A percentile compares a stretch with the other conserved stretches of the same genome.
phyloP scores from a whole-genome alignment of 2,113 vertebrate species.

The Petroica traversi region DNA sequence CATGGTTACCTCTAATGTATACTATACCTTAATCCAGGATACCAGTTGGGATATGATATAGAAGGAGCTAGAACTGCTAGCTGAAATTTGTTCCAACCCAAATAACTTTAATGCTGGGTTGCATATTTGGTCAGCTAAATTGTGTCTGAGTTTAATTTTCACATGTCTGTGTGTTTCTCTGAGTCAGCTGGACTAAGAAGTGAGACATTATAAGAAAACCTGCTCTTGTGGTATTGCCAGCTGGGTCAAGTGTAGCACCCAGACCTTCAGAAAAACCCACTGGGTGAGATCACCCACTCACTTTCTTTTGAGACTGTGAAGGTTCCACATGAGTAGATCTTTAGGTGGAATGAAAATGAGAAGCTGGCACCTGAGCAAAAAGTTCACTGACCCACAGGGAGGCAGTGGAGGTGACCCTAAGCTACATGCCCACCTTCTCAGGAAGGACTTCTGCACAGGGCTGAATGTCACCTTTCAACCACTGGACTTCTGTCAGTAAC shows the following conservation, averaged over 20 bases:
- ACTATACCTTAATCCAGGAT: background rate
- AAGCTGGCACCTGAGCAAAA: background rate
- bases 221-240: background rate
- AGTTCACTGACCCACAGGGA: background rate
- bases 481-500: background rate
- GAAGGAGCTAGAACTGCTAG: background rate
- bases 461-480: background rate
- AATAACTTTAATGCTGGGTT: conserved; percentile 5
- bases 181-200: background rate
- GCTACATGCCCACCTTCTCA: rapidly evolving
- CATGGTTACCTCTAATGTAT: background rate
- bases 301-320: background rate
- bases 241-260: background rate
- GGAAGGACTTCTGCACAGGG: background rate
- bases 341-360: background rate
- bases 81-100: background rate
- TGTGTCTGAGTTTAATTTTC: conserved; percentile 10
- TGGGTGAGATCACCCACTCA: background rate
- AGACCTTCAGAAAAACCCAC: background rate
- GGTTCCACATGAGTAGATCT: background rate
- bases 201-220: background rate
- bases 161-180: background rate
- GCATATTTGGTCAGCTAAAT: background rate
- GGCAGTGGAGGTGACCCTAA: background rate
- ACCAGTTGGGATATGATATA: background rate